phyloP scores from a whole-genome alignment of 1,140 invertebrate species.

The Nixonia krombeini region DNA sequence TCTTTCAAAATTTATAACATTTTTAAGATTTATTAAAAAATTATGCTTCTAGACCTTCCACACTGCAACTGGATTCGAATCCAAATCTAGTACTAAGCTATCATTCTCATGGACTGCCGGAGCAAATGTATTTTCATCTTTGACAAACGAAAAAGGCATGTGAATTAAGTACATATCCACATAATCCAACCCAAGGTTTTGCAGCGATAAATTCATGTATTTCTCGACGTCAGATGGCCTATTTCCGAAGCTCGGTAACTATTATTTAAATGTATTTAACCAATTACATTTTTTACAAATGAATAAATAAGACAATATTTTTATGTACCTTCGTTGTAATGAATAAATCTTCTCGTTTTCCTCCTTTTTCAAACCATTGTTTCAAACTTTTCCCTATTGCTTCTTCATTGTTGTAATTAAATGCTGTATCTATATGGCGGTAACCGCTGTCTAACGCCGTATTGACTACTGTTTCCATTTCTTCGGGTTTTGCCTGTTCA shows the following conservation, averaged over 20 bases:
- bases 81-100: constrained; percentile 75
- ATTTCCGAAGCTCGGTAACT: constrained; percentile 77
- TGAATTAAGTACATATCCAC: constrained; percentile 90
- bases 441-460: constrained; percentile 78
- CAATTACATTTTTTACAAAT: constrained; percentile 16
- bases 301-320: constrained; percentile 11
- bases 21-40: constrained; percentile 17
- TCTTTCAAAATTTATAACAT: constrained; percentile 11
- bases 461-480: constrained; percentile 79
- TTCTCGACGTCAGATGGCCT: constrained; percentile 80
- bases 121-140: constrained; percentile 68
- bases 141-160: constrained; percentile 79
- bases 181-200: constrained; percentile 83
- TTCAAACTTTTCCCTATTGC: constrained; percentile 83
- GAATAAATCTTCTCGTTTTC: constrained; percentile 85
- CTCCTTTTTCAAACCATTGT: constrained; percentile 79
- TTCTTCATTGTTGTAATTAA: constrained; percentile 86
- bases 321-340: constrained; percentile 82
- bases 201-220: constrained; percentile 80
- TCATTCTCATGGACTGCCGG: constrained; percentile 74
- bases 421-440: constrained; percentile 86
- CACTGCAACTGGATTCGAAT: constrained; percentile 78
- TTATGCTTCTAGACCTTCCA: constrained; percentile 78
- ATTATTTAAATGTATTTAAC: constrained; percentile 27
- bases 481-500: constrained; percentile 76